Conservation (phyloP, 2,113 vertebrate species). For the Coptodon bakossiorum region DNA sequence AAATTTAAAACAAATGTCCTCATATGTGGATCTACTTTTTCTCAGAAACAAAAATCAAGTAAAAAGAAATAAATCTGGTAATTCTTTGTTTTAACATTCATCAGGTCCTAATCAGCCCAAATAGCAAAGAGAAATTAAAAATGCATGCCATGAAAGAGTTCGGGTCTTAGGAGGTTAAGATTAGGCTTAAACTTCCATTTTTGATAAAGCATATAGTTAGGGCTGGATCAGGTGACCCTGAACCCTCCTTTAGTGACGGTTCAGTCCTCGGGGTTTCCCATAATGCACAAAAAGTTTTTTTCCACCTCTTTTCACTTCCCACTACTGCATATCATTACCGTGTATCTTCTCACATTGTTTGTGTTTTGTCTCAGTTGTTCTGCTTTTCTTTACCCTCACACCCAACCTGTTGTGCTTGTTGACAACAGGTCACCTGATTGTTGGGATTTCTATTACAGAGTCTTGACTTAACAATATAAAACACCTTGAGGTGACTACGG, state of each 20-base stretch:
- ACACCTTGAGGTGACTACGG: neutral
- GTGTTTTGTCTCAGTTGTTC: neutral
- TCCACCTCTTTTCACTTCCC: neutral
- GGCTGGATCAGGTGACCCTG: neutral
- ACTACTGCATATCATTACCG: neutral
- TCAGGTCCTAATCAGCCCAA: neutral
- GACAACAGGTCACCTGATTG: no score
- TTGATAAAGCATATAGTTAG: neutral
- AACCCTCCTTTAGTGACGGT: neutral
- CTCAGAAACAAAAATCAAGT: neutral
- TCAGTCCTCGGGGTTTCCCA: neutral
- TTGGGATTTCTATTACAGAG: neutral
- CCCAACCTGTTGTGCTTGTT: neutral
- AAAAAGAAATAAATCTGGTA: neutral
- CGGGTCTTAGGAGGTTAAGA: neutral
- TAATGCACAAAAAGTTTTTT: neutral
- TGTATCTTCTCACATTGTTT: neutral
- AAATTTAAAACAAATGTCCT: neutral
- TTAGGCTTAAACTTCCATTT: neutral
- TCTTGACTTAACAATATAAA: neutral
- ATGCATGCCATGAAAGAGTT: neutral
- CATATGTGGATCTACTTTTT: neutral
- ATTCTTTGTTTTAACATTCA: neutral
- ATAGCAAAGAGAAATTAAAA: neutral
- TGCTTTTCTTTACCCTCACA: neutral